These are phyloP conservation scores for Cataglyphis altisquamis DNA, from an alignment of 2,888 invertebrate species.

Conservation along the genomic window DNA sequence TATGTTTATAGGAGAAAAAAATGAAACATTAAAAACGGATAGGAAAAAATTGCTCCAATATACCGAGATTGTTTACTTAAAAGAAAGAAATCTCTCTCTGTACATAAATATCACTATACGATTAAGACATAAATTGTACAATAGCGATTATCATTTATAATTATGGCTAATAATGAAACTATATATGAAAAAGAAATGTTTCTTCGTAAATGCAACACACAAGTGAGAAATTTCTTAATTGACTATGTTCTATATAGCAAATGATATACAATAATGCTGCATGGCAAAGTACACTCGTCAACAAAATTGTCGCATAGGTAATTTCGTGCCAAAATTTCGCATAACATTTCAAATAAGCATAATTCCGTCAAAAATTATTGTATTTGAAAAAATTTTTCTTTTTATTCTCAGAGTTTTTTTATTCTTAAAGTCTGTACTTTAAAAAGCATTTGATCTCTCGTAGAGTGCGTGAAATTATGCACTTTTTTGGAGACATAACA, in stretches of 20 bases:
- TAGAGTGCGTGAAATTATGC: too few species aligned
- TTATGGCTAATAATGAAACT: not conserved
- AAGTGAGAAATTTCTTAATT: not conserved
- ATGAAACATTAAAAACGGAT: constrained; percentile 11
- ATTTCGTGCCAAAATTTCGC: too few species aligned
- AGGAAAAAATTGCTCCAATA: constrained; percentile 17
- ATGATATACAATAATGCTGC: not conserved
- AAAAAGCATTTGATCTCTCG: too few species aligned
- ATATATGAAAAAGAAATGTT: not conserved
- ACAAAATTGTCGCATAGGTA: too few species aligned
- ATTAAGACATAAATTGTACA: not conserved
- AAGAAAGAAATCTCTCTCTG: not conserved
- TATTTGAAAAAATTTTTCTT: too few species aligned
- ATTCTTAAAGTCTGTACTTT: too few species aligned
- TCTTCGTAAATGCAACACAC: not conserved
- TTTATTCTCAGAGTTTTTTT: too few species aligned
- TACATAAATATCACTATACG: not conserved
- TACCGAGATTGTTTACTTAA: not conserved
- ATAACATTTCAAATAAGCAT: too few species aligned
- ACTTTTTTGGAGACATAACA: too few species aligned
- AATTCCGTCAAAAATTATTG: too few species aligned
- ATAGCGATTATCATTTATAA: not conserved
- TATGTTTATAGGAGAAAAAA: constrained; percentile 17
- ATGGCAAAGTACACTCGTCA: not conserved
- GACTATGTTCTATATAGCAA: not conserved